phyloP scores from a whole-genome alignment of 2,888 invertebrate genomes.

The Chrysolina americana region DNA sequence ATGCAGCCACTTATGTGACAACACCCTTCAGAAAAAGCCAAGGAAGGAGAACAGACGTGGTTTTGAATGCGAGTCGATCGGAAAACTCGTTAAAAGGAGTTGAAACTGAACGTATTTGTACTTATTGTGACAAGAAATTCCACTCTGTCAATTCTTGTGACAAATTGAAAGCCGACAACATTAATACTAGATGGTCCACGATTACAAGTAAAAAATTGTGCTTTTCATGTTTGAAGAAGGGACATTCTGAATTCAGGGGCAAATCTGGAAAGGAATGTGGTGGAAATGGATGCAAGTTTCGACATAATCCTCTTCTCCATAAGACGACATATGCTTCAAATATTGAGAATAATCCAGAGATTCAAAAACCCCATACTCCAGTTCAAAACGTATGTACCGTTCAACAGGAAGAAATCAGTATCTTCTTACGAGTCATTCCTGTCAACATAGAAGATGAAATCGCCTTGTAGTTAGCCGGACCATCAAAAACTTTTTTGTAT shows the following conservation, averaged over 20 bases:
- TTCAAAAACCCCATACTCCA: not conserved
- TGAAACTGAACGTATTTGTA: not conserved
- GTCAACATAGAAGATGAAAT: not conserved
- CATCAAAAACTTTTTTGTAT: not conserved
- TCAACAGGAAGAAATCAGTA: not conserved
- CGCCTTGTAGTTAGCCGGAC: not conserved
- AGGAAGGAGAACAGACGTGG: not conserved
- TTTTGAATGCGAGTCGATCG: no score
- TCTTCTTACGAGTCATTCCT: no score
- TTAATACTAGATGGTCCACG: not conserved
- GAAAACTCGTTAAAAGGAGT: not conserved
- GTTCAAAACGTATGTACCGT: not conserved
- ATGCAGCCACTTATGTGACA: conserved; percentile 7
- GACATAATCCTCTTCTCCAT: no score
- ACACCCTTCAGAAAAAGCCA: not conserved
- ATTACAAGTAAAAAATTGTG: not conserved
- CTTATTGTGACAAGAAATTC: not conserved
- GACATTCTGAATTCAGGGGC: no score
- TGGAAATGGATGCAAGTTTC: no score
- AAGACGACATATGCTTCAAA: no score
- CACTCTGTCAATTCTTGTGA: not conserved
- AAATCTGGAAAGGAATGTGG: no score
- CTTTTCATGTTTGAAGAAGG: not conserved
- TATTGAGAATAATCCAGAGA: no score
- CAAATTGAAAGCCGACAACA: not conserved